Conservation (phyloP, 2,888 invertebrate species). For the Luffia ferchaultella region DNA sequence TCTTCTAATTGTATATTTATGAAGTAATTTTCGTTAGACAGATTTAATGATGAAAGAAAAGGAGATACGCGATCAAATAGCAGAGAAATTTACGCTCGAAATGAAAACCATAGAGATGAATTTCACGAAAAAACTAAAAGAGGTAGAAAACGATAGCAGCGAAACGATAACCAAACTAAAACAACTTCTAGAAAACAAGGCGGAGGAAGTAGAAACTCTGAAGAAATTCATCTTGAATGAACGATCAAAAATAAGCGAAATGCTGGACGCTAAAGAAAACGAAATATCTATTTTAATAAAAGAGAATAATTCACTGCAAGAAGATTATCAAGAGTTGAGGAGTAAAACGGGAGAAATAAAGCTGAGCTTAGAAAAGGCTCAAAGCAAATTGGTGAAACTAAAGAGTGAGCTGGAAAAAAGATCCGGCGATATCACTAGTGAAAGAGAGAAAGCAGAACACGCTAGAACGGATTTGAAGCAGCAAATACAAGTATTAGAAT, state of each 20-base stretch:
- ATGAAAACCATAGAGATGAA: slow-evolving; percentile 66
- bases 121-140: slow-evolving; percentile 51
- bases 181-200: slow-evolving; percentile 55
- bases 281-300: slow-evolving; percentile 55
- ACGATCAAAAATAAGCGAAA: slow-evolving; percentile 53
- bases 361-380: slow-evolving; percentile 30
- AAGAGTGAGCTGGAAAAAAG: slow-evolving; percentile 27
- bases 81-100: slow-evolving; percentile 70
- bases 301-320: slow-evolving; percentile 43
- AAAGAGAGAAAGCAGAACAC: slow-evolving; percentile 45
- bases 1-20: too few species aligned
- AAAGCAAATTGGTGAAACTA: slow-evolving; percentile 24
- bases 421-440: slow-evolving; percentile 29
- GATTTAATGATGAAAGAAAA: slow-evolving; percentile 61
- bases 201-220: slow-evolving; percentile 57
- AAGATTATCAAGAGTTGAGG: slow-evolving; percentile 40
- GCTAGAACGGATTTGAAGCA: slow-evolving; percentile 27
- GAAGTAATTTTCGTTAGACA: too few species aligned
- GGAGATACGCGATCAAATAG: slow-evolving; percentile 72
- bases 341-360: slow-evolving; percentile 38
- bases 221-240: slow-evolving; percentile 60
- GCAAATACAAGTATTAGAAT: slow-evolving; percentile 49
- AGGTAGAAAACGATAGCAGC: slow-evolving; percentile 58
- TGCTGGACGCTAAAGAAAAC: slow-evolving; percentile 56
- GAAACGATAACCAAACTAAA: slow-evolving; percentile 49